A percentile compares a stretch with the other conserved stretches of the same genome.
Conservation (phyloP, 2,888 invertebrate species). For the Andrena bicolor region DNA sequence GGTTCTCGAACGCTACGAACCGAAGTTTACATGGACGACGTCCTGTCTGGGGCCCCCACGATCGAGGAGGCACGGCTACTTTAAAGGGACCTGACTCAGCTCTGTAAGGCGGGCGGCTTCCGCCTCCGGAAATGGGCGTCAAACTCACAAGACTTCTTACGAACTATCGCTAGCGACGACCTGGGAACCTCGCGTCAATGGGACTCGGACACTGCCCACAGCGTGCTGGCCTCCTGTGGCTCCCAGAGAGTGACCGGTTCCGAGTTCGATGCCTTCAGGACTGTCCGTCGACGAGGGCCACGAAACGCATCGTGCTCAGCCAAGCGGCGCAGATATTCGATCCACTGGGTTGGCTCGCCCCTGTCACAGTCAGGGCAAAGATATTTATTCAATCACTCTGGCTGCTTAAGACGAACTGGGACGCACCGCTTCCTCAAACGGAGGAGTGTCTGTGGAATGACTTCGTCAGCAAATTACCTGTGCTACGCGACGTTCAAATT, state of each 20-base stretch:
- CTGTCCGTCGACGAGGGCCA: fast-evolving
- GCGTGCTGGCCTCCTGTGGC: conserved; percentile 54
- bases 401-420: conserved; percentile 52
- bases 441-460: conserved; percentile 11
- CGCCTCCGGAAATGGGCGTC: conserved; percentile 26
- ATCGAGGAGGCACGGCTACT: background rate
- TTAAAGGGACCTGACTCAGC: conserved; percentile 9
- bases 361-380: conserved; percentile 54
- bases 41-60: conserved; percentile 49
- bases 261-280: background rate
- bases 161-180: fast-evolving
- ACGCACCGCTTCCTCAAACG: conserved; percentile 14
- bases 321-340: conserved; percentile 56
- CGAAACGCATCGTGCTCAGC: conserved; percentile 48
- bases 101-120: conserved; percentile 58
- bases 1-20: conserved; percentile 33
- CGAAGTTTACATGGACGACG: conserved; percentile 63
- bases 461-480: conserved; percentile 19
- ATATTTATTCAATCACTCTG: conserved; percentile 55
- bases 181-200: background rate
- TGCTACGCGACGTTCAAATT: conserved; percentile 24
- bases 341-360: conserved; percentile 53
- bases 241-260: conserved; percentile 29
- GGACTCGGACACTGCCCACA: background rate
- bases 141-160: background rate